Conservation (phyloP, 2,888 invertebrate genomes). For the Ophion obscuratus region DNA sequence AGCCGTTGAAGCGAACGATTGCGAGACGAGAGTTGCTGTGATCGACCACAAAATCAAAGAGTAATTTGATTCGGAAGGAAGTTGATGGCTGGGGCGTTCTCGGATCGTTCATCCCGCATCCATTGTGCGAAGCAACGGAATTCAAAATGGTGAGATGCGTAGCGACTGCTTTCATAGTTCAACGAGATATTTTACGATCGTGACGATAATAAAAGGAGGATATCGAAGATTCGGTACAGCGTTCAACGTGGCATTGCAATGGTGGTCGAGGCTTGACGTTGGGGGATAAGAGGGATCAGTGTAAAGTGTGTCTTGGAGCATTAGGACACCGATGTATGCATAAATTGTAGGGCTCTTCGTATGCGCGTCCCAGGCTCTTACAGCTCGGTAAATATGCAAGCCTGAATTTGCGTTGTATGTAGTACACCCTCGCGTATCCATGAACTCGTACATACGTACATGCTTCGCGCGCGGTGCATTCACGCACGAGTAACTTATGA, state of each 20-base stretch:
- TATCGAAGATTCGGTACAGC: conserved; percentile 3
- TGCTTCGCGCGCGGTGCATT: conserved; percentile 18
- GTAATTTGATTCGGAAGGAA: conserved; percentile 29
- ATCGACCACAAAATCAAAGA: conserved; percentile 15
- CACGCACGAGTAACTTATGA: conserved; percentile 65
- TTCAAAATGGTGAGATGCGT: not conserved
- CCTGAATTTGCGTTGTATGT: conserved; percentile 3
- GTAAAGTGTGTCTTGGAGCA: conserved; percentile 76
- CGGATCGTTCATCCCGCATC: conserved; percentile 1
- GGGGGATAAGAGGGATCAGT: conserved; percentile 77
- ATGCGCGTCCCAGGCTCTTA: conserved; percentile 13
- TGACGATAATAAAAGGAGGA: conserved; percentile 22
- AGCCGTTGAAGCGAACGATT: conserved; percentile 11
- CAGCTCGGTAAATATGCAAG: conserved; percentile 18
- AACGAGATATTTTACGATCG: conserved; percentile 11
- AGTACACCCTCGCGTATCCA: conserved; percentile 4
- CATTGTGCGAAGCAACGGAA: not conserved
- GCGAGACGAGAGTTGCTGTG: conserved; percentile 11
- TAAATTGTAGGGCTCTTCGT: conserved; percentile 71
- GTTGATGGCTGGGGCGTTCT: not conserved
- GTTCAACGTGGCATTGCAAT: conserved; percentile 26
- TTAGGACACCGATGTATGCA: conserved; percentile 72
- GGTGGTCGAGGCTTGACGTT: conserved; percentile 38
- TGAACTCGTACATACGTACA: not conserved
- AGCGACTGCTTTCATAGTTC: conserved; percentile 8